Evolutionary conservation across 2,797 vertebrate genomes (phyloP).

Genomic region (Eulemur mongoz): DNA sequence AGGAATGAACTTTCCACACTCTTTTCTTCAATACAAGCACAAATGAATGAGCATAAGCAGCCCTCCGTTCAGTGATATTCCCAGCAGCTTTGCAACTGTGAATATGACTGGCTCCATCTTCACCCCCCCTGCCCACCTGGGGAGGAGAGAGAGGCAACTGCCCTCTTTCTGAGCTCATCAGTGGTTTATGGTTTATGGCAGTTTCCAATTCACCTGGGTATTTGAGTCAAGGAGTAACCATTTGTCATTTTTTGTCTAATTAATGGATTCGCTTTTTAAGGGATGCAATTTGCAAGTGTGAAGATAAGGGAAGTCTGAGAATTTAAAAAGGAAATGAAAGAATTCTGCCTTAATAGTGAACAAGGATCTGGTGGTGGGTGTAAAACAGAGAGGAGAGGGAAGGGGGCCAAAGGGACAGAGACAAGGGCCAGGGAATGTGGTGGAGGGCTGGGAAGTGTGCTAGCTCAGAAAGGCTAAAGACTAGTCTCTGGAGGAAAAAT

Average conservation of each 20-base stretch:
- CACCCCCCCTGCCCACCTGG: no score
- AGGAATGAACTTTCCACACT: background rate
- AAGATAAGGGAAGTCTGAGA: background rate
- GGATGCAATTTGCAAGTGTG: background rate
- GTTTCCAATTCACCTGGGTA: background rate
- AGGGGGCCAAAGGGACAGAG: accelerated
- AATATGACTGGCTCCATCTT: accelerated
- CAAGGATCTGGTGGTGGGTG: background rate
- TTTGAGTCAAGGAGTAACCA: background rate
- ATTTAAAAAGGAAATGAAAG: background rate
- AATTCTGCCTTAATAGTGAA: background rate
- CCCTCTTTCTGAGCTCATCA: accelerated
- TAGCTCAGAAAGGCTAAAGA: no score
- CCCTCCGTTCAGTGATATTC: accelerated
- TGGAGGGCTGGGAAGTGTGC: background rate
- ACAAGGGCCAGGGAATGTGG: accelerated
- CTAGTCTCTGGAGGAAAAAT: background rate
- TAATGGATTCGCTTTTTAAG: background rate
- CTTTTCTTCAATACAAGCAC: background rate
- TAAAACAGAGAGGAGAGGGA: background rate
- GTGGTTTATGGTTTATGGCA: no score
- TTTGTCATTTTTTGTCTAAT: background rate
- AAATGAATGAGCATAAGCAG: accelerated
- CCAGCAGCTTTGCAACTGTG: accelerated
- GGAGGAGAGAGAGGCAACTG: background rate